Conservation (phyloP, 2,888 invertebrate species). For the Agrotis puta region DNA sequence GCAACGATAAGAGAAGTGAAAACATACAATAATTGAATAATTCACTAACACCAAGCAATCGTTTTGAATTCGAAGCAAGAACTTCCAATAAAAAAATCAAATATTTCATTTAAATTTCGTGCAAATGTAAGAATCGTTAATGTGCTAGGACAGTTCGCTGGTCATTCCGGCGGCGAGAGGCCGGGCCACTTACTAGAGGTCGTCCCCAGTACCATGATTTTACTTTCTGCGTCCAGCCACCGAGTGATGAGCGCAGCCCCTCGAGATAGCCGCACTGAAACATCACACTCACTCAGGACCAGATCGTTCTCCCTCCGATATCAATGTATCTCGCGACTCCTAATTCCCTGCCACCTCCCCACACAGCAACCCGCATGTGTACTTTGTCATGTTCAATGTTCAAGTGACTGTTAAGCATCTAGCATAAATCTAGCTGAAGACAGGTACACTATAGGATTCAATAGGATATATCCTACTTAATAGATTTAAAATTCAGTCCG, state of each 20-base stretch:
- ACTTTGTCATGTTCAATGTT: slow-evolving; percentile 78
- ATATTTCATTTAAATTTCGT: slow-evolving; percentile 81
- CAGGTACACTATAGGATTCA: slow-evolving; percentile 71
- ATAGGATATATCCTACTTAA: slow-evolving; percentile 69
- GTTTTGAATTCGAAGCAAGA: slow-evolving; percentile 86
- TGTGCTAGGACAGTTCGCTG: slow-evolving; percentile 89
- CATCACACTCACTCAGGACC: slow-evolving; percentile 90
- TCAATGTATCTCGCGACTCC: slow-evolving; percentile 62
- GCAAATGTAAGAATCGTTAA: slow-evolving; percentile 88
- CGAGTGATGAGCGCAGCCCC: slow-evolving; percentile 98
- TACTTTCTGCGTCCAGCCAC: slow-evolving; percentile 99
- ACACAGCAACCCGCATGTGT: slow-evolving; percentile 71
- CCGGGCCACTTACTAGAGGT: slow-evolving; percentile 97
- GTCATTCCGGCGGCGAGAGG: slow-evolving; percentile 84
- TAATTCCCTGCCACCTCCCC: slow-evolving; percentile 60
- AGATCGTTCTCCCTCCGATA: slow-evolving; percentile 75
- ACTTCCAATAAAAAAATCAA: slow-evolving; percentile 80
- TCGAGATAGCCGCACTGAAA: slow-evolving; percentile 98
- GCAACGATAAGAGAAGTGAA: slow-evolving; percentile 87
- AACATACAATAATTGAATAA: slow-evolving; percentile 81
- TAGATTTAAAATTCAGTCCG: slow-evolving; percentile 54
- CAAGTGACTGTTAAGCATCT: slow-evolving; percentile 79
- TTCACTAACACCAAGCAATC: slow-evolving; percentile 88
- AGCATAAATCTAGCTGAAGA: slow-evolving; percentile 75
- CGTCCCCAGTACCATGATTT: slow-evolving; percentile 99